Conservation (phyloP, 2,797 vertebrate species). For the Sciurus vulgaris region DNA sequence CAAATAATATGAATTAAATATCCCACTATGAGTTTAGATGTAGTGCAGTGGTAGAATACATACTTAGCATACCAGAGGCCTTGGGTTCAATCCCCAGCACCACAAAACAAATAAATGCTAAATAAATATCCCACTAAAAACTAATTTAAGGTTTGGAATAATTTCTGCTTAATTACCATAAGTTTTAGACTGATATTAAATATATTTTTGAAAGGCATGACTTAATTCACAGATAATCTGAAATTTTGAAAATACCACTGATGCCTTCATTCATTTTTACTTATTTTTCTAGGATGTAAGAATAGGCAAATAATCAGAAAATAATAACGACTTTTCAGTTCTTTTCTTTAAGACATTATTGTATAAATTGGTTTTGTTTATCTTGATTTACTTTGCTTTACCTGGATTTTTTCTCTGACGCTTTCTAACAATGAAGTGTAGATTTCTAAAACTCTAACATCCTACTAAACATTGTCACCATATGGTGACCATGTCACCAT, state of each 20-base stretch:
- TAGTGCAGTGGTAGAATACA: not conserved
- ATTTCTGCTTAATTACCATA: not conserved
- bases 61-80: not conserved
- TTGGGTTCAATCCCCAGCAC: not conserved
- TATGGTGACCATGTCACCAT: not conserved
- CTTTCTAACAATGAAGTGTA: not conserved
- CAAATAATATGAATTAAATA: not conserved
- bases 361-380: not conserved
- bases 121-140: not conserved
- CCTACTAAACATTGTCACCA: not conserved
- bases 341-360: not conserved
- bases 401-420: not conserved
- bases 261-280: not conserved
- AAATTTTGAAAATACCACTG: not conserved
- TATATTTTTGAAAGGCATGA: not conserved
- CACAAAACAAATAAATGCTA: not conserved
- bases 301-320: not conserved
- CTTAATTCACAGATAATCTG: not conserved
- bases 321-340: not conserved
- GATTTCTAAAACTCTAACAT: conserved; percentile 1
- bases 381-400: not conserved
- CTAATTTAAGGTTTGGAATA: not conserved
- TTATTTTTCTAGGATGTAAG: not conserved
- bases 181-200: not conserved
- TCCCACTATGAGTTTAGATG: not conserved